Evolutionary conservation across 2,797 vertebrate genomes (phyloP), one percentile per base, ranked within the genome.

Genomic region (Pagetopsis macropterus): DNA sequence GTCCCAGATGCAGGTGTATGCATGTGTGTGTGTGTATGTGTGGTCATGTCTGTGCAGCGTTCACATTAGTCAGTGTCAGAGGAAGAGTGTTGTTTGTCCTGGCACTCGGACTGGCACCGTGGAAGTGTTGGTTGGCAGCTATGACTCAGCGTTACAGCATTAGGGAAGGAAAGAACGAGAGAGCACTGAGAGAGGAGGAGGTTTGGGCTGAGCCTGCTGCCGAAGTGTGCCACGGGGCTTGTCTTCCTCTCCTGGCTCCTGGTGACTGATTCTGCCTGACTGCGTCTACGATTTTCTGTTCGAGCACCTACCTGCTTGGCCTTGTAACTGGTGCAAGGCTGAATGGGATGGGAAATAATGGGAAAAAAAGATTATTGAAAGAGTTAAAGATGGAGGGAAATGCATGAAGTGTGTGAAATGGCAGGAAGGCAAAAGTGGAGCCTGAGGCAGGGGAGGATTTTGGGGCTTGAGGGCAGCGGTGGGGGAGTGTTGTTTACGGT

Each of bases 141-240:
- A 93, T 94, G 93, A 94, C 92, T 94, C 93, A 94, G 93, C 93
- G 81, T 89, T 89, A 89, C 88, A 88, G 88, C 87, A 84, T 86
- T 81, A 88, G 85, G 51, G 69, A 84, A 87, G 74, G 70, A 86
- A 87, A 72, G 83, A 87, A 74, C 14, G 50, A 73, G 68, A 78
- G 52, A 60, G 76, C 10, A 56, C 49, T 75, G 71, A 63, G 45
- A 76, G 70, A 73, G 52, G 64, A 71, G 63, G 75, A 73, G 77
- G 83, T 72, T 81, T 71, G 81, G 87, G 62, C 51, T 86, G 58
- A 87, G 81, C 74, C 78, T 80, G 59, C 62, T 84, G 74, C 77
- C 60, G 56, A 85, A 87, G 75, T 88, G 86, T 88, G 84, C 89
- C 89, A 88, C 81, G 76, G 81, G 84, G 85, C 72, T 84, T 76